Base-by-base conservation (phyloP, 35 echinoderm and acorn worm genomes). In the Apostichopus parvimensis region DNA sequence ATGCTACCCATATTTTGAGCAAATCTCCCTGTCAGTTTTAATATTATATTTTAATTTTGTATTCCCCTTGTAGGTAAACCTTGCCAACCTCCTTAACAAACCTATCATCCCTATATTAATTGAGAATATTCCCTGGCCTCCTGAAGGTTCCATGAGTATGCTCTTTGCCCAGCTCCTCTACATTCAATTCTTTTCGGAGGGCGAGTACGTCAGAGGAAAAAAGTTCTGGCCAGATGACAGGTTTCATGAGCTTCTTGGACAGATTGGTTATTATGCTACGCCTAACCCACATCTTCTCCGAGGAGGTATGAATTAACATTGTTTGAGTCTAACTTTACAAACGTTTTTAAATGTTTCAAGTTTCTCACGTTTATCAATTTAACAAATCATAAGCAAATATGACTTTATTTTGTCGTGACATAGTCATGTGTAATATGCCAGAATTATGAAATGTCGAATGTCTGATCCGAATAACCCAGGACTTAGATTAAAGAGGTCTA, bases 91-190 rank as follows among this genome's bases (percentile, higher is more conserved):
- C 56, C 78, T 98, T 10, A 98, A 98, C 87, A 98, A 98, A 91
- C 96, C 96, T 90, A 98, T 98, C 93, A 95, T 98, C 34, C 96
- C 96, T 14, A 90, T 98, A 5, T 95, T 98, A 34, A 94, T 98
- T 13, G 96, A 98, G 25, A 92, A 90, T 56, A 95, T 90, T 18
- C 10, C 85, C 12, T 98, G 96, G 96, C 96, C 96, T 28, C 96
- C 96, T 88, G 92, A 93, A 20, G 96, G 96, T 53, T 93, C 96
- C 23, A 98, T 98, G 96, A 98, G 96, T 79, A 95, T 98, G 93
- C 87, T 98, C 8, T 98, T 98, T 72, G 85, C 96, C 13, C 94
- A 94, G 80, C 94, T 98, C 0, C 96, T 98, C 22, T 95, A 95
- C 94, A 98, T 95, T 25, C 94, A 98, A 77, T 93, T 98, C 75